Evolutionary conservation across 2,113 vertebrate genomes (phyloP).

Genomic region (Ictidomys tridecemlineatus): DNA sequence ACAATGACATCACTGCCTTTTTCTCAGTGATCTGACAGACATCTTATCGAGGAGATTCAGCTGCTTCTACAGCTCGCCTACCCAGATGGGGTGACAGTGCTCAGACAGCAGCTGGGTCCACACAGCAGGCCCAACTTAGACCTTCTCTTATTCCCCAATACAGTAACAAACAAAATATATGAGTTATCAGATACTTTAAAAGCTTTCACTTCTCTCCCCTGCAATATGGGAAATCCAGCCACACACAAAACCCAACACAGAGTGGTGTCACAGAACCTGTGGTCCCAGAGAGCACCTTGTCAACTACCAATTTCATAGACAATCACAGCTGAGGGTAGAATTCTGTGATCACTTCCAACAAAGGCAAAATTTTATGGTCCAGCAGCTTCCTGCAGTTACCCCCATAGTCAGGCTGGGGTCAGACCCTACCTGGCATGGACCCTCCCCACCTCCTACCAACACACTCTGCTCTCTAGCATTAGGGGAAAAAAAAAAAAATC

Average conservation of each 20-base stretch:
- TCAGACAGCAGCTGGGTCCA: not conserved
- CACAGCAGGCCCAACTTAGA: not conserved
- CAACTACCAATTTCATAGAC: not conserved
- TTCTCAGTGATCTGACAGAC: not conserved
- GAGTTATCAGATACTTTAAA: not conserved
- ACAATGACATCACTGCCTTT: not conserved
- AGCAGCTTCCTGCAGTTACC: not conserved
- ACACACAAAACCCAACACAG: not conserved
- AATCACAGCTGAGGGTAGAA: not conserved
- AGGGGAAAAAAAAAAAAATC: not conserved
- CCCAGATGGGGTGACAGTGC: fast-evolving
- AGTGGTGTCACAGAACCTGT: not conserved
- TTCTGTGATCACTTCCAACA: not conserved
- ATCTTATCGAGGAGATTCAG: not conserved
- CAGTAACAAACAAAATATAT: not conserved
- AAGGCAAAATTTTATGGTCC: not conserved
- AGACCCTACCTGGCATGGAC: too few species aligned
- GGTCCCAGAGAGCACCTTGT: not conserved
- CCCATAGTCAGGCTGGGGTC: too few species aligned
- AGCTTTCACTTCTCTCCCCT: not conserved
- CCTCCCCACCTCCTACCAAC: not conserved
- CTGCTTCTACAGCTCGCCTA: not conserved
- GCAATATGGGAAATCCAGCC: not conserved
- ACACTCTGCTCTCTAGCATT: not conserved
- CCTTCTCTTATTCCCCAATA: not conserved